phyloP scores from a whole-genome alignment of 2,113 vertebrate species.

The Protobothrops mucrosquamatus region DNA sequence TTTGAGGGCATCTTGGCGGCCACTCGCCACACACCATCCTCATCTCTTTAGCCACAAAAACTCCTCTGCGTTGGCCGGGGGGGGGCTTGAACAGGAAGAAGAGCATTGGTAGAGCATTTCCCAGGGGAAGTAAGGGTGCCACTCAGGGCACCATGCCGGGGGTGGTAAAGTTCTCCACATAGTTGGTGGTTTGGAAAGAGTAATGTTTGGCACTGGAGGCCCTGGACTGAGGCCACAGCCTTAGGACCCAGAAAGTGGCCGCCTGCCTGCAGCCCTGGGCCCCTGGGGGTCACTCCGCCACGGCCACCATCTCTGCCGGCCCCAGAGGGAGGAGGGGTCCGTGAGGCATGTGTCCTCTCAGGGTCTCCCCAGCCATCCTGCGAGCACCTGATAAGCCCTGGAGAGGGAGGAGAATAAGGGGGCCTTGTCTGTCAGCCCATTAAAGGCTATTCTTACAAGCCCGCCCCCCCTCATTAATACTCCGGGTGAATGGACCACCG shows the following conservation, averaged over 20 bases:
- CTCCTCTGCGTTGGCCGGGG: not conserved
- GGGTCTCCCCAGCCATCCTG: not conserved
- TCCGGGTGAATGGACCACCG: conserved; percentile 80
- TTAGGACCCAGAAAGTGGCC: not conserved
- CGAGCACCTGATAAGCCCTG: not conserved
- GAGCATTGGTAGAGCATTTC: not conserved
- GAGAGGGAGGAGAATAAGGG: conserved; percentile 62
- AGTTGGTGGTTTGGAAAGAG: not conserved
- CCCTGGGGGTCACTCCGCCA: not conserved
- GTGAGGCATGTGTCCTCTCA: not conserved
- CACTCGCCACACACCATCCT: not conserved
- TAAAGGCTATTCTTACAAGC: conserved; percentile 84
- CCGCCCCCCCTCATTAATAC: conserved; percentile 77
- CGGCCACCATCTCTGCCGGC: not conserved
- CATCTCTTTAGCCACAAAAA: not conserved
- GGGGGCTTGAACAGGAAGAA: not conserved
- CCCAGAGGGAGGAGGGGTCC: not conserved
- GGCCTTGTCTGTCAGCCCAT: conserved; percentile 83
- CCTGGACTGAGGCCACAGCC: not conserved
- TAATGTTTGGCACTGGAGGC: not conserved
- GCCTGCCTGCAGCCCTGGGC: not conserved
- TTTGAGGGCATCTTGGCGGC: not conserved
- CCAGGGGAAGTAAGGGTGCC: not conserved
- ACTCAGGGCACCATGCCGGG: not conserved
- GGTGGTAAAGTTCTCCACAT: not conserved